Evolutionary conservation across 1,140 invertebrate species (phyloP).

Genomic region (Temnothorax curvispinosus): DNA sequence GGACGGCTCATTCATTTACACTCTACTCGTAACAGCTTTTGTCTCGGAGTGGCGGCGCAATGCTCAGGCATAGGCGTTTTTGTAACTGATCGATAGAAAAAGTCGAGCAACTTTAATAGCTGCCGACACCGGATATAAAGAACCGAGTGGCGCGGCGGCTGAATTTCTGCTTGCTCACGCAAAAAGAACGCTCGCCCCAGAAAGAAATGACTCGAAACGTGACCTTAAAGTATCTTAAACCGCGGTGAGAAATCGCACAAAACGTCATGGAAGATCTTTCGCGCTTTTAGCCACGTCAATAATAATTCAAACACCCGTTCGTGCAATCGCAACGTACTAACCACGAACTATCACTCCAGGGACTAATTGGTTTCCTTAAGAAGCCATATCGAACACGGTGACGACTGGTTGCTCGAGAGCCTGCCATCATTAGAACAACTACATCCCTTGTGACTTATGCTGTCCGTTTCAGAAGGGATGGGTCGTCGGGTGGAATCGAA

Average conservation of each 20-base stretch:
- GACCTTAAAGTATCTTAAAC: background rate
- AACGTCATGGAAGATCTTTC: background rate
- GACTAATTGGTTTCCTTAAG: conserved; percentile 49
- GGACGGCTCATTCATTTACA: conserved; percentile 58
- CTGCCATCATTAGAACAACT: conserved; percentile 31
- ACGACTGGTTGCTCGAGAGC: conserved; percentile 6
- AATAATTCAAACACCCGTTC: background rate
- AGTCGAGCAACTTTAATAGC: conserved; percentile 47
- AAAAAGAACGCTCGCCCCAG: conserved; percentile 23
- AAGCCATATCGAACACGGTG: conserved; percentile 29
- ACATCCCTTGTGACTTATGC: conserved; percentile 39
- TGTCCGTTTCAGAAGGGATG: background rate
- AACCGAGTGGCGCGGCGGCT: background rate
- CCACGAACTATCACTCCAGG: background rate
- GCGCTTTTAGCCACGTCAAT: background rate
- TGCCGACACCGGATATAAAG: conserved; percentile 40
- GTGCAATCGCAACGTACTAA: background rate
- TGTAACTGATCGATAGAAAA: conserved; percentile 52
- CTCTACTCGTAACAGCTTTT: conserved; percentile 56
- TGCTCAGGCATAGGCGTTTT: conserved; percentile 40
- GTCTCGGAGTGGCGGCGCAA: conserved; percentile 46
- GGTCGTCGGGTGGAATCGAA: conserved; percentile 42
- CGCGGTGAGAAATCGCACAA: background rate
- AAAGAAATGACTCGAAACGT: conserved; percentile 30
- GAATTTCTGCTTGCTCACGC: conserved; percentile 33